phyloP scores from a whole-genome alignment of 2,113 vertebrate species.

The Peromyscus maniculatus region DNA sequence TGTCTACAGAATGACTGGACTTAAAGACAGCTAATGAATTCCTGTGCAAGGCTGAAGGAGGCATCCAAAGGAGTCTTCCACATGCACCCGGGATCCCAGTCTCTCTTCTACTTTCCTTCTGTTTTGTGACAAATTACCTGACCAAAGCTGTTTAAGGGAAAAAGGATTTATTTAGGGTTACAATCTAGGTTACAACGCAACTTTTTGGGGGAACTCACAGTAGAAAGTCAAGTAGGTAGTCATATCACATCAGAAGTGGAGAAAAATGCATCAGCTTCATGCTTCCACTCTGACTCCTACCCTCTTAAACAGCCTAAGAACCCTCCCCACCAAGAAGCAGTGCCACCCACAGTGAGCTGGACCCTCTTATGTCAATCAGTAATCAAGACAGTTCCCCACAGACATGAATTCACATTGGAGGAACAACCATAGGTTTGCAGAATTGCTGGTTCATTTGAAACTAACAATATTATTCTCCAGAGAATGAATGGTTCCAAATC shows the following conservation, averaged over 20 bases:
- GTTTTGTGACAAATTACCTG: neutral
- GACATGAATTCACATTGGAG: slow-evolving; percentile 17
- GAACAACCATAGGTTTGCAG: neutral
- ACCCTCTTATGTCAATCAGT: neutral
- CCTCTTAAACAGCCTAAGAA: neutral
- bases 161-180: neutral
- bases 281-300: neutral
- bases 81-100: neutral
- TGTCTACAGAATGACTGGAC: neutral
- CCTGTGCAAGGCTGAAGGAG: neutral
- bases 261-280: neutral
- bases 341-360: neutral
- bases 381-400: neutral
- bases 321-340: too few species aligned
- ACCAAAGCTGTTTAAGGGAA: neutral
- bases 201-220: too few species aligned
- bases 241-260: too few species aligned
- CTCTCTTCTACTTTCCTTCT: neutral
- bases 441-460: slow-evolving; percentile 18
- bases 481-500: neutral
- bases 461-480: neutral
- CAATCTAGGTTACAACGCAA: neutral
- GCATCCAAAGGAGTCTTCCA: neutral
- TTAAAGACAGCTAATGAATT: slow-evolving; percentile 3
- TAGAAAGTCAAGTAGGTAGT: neutral